phyloP scores from a whole-genome alignment of 2,888 invertebrate species.

The Chromoteleia sp. region DNA sequence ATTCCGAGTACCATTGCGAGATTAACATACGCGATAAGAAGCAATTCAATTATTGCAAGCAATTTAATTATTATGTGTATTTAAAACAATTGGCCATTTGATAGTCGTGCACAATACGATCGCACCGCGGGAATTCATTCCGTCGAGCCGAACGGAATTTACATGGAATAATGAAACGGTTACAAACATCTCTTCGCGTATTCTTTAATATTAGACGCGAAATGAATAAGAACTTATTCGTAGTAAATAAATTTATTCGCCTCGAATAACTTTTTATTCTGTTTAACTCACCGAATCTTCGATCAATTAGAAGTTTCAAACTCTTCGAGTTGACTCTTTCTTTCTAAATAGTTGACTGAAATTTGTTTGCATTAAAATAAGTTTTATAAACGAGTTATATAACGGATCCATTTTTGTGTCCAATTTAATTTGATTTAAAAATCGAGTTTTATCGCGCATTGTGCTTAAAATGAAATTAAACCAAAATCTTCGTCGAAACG shows the following conservation, averaged over 20 bases:
- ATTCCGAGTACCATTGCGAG: conserved; percentile 17
- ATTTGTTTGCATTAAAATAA: conserved; percentile 15
- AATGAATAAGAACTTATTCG: conserved; percentile 5
- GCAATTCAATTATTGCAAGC: conserved; percentile 37
- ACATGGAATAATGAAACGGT: neutral
- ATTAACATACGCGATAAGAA: conserved; percentile 31
- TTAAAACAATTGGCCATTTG: conserved; percentile 36
- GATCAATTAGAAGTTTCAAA: conserved; percentile 27
- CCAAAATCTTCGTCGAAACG: conserved; percentile 1
- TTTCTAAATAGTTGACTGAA: conserved; percentile 3
- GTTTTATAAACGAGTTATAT: too few species aligned
- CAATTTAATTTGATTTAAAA: too few species aligned
- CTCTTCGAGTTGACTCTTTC: conserved; percentile 13
- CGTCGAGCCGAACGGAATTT: neutral
- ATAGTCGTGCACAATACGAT: conserved; percentile 6
- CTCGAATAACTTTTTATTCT: conserved; percentile 19
- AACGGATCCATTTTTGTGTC: too few species aligned
- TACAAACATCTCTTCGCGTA: neutral
- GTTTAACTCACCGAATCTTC: conserved; percentile 20
- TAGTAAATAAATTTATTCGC: conserved; percentile 20
- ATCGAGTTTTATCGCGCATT: too few species aligned
- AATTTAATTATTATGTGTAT: conserved; percentile 34
- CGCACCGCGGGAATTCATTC: conserved; percentile 2
- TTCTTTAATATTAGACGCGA: neutral
- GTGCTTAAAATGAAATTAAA: too few species aligned